phyloP scores from a whole-genome alignment of 2,113 vertebrate genomes.

The Xenus cinereus region DNA sequence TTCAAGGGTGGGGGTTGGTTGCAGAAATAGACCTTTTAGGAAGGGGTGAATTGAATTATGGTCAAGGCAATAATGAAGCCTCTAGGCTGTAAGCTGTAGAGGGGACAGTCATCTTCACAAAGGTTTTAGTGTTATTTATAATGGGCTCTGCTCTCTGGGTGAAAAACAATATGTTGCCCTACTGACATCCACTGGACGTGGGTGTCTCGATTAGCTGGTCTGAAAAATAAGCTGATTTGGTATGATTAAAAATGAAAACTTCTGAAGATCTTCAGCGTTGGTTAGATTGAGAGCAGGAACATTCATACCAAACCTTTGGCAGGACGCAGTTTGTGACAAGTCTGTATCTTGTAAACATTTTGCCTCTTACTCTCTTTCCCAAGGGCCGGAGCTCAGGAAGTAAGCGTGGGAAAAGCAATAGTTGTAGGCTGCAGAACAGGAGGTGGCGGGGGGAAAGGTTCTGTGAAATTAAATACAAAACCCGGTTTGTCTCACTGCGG shows the following conservation, averaged over 20 bases:
- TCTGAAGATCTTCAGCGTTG: not conserved
- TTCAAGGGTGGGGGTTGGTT: conserved; percentile 40
- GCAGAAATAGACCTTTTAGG: conserved; percentile 67
- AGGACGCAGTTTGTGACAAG: not conserved
- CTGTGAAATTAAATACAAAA: conserved; percentile 18
- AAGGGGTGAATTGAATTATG: conserved; percentile 69
- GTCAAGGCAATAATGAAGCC: conserved; percentile 62
- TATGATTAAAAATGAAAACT: not conserved
- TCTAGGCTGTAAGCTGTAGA: conserved; percentile 57
- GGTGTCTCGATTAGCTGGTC: not conserved
- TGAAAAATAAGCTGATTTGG: conserved; percentile 36
- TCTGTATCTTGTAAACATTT: conserved; percentile 21
- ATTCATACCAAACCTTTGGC: not conserved
- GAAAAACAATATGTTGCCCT: conserved; percentile 27
- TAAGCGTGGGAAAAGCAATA: conserved; percentile 5
- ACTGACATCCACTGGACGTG: not conserved
- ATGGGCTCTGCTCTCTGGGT: not conserved
- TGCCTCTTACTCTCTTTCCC: conserved; percentile 12
- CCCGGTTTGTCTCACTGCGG: not conserved
- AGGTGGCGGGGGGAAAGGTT: not conserved
- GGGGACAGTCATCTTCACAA: conserved; percentile 56
- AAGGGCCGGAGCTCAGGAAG: not conserved
- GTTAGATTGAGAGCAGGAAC: not conserved
- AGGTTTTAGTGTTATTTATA: conserved; percentile 48
- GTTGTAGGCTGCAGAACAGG: not conserved